Evolutionary conservation across 2,888 invertebrate genomes (phyloP).

Genomic region (Sisyra nigra): DNA sequence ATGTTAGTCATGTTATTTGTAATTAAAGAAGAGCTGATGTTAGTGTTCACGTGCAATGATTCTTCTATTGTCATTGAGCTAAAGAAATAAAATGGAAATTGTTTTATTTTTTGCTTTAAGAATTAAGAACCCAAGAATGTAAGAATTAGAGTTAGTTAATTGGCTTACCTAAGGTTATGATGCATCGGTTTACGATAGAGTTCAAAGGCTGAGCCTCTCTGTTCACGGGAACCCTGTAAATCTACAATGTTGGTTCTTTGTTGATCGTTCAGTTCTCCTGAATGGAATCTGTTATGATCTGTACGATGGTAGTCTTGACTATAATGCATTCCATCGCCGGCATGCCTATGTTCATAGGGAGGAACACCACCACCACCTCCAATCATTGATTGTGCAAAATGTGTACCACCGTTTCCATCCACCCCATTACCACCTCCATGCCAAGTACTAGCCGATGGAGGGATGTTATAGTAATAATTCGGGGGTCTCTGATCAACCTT

Average conservation of each 20-base stretch:
- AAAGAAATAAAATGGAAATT: not conserved
- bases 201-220: constrained; percentile 89
- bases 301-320: constrained; percentile 1
- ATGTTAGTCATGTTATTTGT: constrained; percentile 5
- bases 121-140: not conserved
- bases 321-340: constrained; percentile 8
- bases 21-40: constrained; percentile 1
- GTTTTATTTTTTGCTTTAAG: not conserved
- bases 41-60: constrained; percentile 4
- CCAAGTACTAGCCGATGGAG: constrained; percentile 13
- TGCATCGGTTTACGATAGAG: constrained; percentile 81
- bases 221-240: constrained; percentile 75
- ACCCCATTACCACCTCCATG: constrained; percentile 15
- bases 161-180: constrained; percentile 59
- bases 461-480: constrained; percentile 13
- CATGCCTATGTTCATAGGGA: constrained; percentile 26
- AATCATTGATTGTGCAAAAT: constrained; percentile 13
- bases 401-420: constrained; percentile 15
- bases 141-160: constrained; percentile 11
- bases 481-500: constrained; percentile 12
- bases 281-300: constrained; percentile 5
- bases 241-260: constrained; percentile 29
- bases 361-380: constrained; percentile 19
- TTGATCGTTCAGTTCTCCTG: constrained; percentile 1
- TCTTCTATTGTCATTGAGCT: constrained; percentile 3